Percentiles rank a stretch among this genome's conserved stretches.
These are phyloP conservation scores for Phortica okadai DNA, from an alignment of 2,888 invertebrate genomes.

Conservation along the genomic window DNA sequence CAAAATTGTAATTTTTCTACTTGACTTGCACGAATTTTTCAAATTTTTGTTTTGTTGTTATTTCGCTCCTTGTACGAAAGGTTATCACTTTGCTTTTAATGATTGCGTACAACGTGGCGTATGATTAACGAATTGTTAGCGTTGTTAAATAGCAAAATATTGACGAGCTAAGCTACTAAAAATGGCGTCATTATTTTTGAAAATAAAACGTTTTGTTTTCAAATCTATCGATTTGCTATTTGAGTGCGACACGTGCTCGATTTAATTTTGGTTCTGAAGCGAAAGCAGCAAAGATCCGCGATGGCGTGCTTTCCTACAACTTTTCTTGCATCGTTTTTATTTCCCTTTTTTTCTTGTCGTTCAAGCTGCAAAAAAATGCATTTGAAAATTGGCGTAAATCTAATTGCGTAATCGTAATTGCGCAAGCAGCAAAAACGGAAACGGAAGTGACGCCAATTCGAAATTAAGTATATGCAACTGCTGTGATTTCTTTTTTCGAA, in stretches of 20 bases:
- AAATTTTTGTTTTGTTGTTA: conserved; percentile 39
- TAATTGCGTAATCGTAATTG: background rate
- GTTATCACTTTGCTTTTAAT: no score
- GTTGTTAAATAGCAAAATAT: background rate
- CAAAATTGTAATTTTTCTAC: background rate
- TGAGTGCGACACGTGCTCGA: background rate
- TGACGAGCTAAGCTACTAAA: background rate
- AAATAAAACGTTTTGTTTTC: background rate
- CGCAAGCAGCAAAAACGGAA: conserved; percentile 16
- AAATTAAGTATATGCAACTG: conserved; percentile 18
- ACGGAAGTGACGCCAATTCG: conserved; percentile 25
- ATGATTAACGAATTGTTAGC: conserved; percentile 32
- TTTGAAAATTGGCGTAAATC: conserved; percentile 22
- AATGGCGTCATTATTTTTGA: conserved; percentile 6
- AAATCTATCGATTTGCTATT: background rate
- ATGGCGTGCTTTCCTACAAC: background rate
- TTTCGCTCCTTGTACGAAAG: no score
- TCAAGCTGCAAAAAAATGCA: conserved; percentile 11
- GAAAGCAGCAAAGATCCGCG: background rate
- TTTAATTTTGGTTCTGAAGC: background rate
- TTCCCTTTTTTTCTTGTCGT: background rate
- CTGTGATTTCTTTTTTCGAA: conserved; percentile 8
- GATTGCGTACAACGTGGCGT: conserved; percentile 45
- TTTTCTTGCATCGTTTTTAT: background rate
- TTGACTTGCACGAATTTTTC: conserved; percentile 41